These are phyloP conservation scores for Aphelinus certus DNA, from an alignment of 1,140 invertebrate genomes.

Conservation along the genomic window DNA sequence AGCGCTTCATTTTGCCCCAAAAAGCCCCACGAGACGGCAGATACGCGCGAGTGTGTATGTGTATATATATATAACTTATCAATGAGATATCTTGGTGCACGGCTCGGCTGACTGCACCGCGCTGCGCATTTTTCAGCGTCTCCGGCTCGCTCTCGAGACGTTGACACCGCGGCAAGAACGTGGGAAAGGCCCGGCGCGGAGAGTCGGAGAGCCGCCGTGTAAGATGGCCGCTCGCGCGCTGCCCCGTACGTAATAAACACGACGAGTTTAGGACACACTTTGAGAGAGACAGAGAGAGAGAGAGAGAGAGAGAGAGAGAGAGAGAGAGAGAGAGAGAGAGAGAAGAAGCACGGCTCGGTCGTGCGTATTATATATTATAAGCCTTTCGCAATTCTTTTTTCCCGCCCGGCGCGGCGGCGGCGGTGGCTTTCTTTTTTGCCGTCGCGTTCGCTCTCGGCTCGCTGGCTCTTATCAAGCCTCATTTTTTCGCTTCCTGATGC, in stretches of 20 bases:
- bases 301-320: not conserved
- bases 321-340: too few relatives aligned
- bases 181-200: not conserved
- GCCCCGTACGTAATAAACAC: not conserved
- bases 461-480: conserved; percentile 39
- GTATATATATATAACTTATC: too few relatives aligned
- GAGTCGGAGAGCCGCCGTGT: conserved; percentile 2
- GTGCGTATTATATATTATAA: not conserved
- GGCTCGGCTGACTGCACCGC: too few relatives aligned
- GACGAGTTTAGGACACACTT: not conserved
- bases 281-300: conserved; percentile 15
- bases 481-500: conserved; percentile 43
- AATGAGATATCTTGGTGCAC: too few relatives aligned
- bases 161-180: not conserved
- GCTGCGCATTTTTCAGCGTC: too few relatives aligned
- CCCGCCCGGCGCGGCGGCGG: not conserved
- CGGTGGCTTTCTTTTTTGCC: conserved; percentile 23
- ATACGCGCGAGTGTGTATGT: too few relatives aligned
- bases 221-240: conserved; percentile 1
- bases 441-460: conserved; percentile 9
- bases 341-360: not conserved
- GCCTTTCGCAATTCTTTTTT: conserved; percentile 23
- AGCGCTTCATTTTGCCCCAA: too few relatives aligned
- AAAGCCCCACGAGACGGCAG: too few relatives aligned
- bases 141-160: too few relatives aligned